phyloP scores from a whole-genome alignment of 2,113 vertebrate species.

The Ophiodon elongatus region DNA sequence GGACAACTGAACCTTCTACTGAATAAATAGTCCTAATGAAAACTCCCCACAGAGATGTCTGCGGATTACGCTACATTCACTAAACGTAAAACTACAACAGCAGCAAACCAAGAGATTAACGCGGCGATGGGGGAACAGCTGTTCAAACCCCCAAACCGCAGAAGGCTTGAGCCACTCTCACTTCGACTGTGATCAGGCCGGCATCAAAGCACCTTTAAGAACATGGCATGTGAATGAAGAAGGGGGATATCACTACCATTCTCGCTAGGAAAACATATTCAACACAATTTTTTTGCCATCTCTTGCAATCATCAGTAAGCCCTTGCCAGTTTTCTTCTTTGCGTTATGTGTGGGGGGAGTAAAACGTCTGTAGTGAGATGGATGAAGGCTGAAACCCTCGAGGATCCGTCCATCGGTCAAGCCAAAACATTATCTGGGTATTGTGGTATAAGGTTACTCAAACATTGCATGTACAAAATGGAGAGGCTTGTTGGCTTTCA shows the following conservation, averaged over 20 bases:
- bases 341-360: background rate
- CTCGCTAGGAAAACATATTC: background rate
- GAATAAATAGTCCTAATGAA: background rate
- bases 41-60: background rate
- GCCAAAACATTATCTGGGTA: slow-evolving; percentile 29
- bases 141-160: slow-evolving; percentile 39
- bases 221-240: background rate
- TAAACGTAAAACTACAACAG: slow-evolving; percentile 21
- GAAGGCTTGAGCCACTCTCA: slow-evolving; percentile 37
- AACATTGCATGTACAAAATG: slow-evolving; percentile 14
- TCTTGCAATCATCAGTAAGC: background rate
- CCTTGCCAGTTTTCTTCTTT: background rate
- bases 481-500: slow-evolving; percentile 22
- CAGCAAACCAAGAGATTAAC: slow-evolving; percentile 18
- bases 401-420: slow-evolving; percentile 29
- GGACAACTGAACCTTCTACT: background rate
- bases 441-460: slow-evolving; percentile 43
- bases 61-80: background rate
- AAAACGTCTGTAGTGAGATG: slow-evolving; percentile 4
- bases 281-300: background rate
- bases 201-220: slow-evolving; percentile 30
- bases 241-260: slow-evolving; percentile 1
- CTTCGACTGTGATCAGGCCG: slow-evolving; percentile 25
- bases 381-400: slow-evolving; percentile 10
- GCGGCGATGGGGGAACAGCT: slow-evolving; percentile 14